Evolutionary conservation across 2,113 vertebrate genomes (phyloP).

Genomic region (Vulpes lagopus): DNA sequence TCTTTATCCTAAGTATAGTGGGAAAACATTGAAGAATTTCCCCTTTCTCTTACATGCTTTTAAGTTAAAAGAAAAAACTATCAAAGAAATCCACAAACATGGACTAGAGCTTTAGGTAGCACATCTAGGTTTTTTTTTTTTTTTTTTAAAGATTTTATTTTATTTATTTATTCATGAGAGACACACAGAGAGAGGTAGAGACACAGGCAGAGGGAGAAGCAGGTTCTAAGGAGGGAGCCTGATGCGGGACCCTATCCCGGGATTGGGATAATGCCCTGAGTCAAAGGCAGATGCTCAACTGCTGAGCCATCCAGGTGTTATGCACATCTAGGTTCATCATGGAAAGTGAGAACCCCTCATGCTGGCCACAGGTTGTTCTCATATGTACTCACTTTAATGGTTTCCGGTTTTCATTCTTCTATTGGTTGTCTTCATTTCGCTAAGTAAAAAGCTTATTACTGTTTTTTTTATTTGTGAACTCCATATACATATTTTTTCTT

Average conservation of each 20-base stretch:
- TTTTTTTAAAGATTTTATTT: too few relatives aligned
- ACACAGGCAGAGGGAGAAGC: too few relatives aligned
- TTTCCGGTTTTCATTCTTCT: not conserved
- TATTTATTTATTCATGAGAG: too few relatives aligned
- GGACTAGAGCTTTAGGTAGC: not conserved
- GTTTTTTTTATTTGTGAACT: not conserved
- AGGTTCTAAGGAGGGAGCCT: too few relatives aligned
- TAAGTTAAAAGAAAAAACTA: constrained; percentile 32
- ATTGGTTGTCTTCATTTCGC: not conserved
- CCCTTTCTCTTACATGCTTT: not conserved
- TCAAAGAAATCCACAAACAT: not conserved
- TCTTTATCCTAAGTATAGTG: constrained; percentile 28
- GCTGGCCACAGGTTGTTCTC: not conserved
- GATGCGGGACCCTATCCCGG: too few relatives aligned
- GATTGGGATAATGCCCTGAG: too few relatives aligned
- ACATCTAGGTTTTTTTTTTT: not conserved
- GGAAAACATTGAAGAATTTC: not conserved
- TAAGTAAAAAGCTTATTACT: not conserved
- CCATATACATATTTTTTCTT: not conserved
- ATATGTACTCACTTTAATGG: not conserved
- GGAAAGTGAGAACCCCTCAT: not conserved
- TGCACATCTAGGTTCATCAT: not conserved
- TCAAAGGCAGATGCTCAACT: too few relatives aligned
- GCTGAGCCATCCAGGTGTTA: too few relatives aligned
- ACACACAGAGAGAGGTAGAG: too few relatives aligned